Base-by-base conservation (phyloP, 1,140 invertebrate genomes). In the Bombus sylvicola region DNA sequence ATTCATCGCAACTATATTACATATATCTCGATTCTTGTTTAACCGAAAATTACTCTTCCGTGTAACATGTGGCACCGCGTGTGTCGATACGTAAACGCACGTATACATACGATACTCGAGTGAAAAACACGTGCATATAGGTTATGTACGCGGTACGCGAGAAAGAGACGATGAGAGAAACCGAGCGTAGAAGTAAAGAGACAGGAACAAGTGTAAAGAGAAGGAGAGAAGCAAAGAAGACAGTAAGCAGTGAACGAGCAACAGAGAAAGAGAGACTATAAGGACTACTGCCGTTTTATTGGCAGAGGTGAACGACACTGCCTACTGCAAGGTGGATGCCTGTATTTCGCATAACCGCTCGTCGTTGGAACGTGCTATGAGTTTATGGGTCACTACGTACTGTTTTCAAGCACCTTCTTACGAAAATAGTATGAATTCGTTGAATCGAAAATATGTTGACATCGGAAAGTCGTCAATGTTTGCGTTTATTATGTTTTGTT, bases 261-360 rank as follows among this genome's bases (percentile, higher is more conserved):
- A 83, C 28, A 64, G 80, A 71, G 39, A 79, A 66, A 13, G 71
- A 76, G 41, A 53, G 81, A 84, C n/a, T 83, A 41, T 72, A 75
- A 87, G 73, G 68, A 88, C 81, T 88, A 81, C 83, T 84, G 75
- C 69, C 74, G 87, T 87, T 91, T 91, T 90, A 90, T 89, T 88
- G 88, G 78, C 83, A 84, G 90, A 91, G 92, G 89, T 93, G 92
- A 93, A 93, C 79, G 91, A 92, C 92, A 91, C 85, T 76, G 77
- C 78, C 81, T 85, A 82, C 73, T 87, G 81, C 85, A 89, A 90
- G 85, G 81, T 89, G 87, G 87, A 89, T 82, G 73, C 85, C 72
- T 90, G 85, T 90, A 88, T 88, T 88, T 85, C 68, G 68, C 80
- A 86, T 83, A 83, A 89, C 76, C 86, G 53, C 89, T 85, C 78